These are phyloP conservation scores for Hypomecis punctinalis DNA, from an alignment of 2,888 invertebrate genomes.

Conservation along the genomic window DNA sequence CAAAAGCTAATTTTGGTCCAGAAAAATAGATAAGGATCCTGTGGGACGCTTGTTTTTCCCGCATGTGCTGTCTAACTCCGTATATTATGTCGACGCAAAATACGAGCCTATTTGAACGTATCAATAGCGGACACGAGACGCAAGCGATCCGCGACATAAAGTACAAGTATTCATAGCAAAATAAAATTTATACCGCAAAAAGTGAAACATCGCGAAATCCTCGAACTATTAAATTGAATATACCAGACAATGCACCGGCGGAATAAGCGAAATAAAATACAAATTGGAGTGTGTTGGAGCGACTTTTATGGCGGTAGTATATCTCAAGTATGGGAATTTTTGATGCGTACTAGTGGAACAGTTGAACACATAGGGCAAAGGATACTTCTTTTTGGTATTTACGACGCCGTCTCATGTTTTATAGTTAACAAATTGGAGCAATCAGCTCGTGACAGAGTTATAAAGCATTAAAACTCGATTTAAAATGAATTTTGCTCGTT, in stretches of 20 bases:
- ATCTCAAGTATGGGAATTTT: conserved; percentile 45
- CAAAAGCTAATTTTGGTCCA: no score
- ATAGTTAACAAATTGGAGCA: conserved; percentile 76
- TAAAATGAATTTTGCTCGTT: conserved; percentile 48
- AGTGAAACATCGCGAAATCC: conserved; percentile 37
- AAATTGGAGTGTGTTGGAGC: conserved; percentile 39
- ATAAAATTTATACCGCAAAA: conserved; percentile 49
- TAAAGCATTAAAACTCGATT: conserved; percentile 65
- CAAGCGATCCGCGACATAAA: conserved; percentile 29
- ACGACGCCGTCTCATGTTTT: conserved; percentile 59
- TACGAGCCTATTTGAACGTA: conserved; percentile 1
- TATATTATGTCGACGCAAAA: no score
- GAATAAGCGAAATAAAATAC: conserved; percentile 51
- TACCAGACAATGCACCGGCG: conserved; percentile 46
- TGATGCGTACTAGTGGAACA: conserved; percentile 22
- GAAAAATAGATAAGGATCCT: no score
- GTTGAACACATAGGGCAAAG: conserved; percentile 29
- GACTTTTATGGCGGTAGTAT: conserved; percentile 63
- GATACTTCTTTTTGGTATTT: conserved; percentile 59
- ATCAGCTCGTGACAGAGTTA: conserved; percentile 63
- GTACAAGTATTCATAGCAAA: conserved; percentile 47
- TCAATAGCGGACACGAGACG: conserved; percentile 3
- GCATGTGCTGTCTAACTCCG: no score
- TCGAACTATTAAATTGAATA: conserved; percentile 56
- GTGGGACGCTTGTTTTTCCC: no score